Conservation (phyloP, 2,888 invertebrate genomes). For the Nycteola revayana region DNA sequence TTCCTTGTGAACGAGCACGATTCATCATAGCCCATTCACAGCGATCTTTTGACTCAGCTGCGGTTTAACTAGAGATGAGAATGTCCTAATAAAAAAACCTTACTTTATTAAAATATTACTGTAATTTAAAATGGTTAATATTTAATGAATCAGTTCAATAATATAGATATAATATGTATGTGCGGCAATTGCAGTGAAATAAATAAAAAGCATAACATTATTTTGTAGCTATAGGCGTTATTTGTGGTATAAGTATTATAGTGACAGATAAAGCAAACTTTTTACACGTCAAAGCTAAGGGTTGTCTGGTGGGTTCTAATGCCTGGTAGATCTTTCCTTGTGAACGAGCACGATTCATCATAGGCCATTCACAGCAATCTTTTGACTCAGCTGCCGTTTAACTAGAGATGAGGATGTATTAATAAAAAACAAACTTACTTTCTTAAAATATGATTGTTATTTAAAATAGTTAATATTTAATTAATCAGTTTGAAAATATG, state of each 20-base stretch:
- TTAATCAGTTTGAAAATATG: neutral
- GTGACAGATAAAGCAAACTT: conserved; percentile 8
- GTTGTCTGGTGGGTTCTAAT: conserved; percentile 43
- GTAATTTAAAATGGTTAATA: neutral
- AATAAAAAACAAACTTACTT: neutral
- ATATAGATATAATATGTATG: neutral
- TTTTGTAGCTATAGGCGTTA: no score
- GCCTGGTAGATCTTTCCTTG: conserved; percentile 59
- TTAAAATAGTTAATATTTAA: neutral
- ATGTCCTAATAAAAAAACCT: neutral
- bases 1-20: conserved; percentile 68
- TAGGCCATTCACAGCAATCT: conserved; percentile 70
- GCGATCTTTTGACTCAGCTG: conserved; percentile 62
- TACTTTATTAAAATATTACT: neutral
- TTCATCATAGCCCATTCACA: conserved; percentile 77
- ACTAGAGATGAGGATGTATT: conserved; percentile 41
- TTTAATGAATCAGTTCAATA: neutral
- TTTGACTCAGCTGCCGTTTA: conserved; percentile 62
- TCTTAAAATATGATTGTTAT: neutral
- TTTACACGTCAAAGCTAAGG: conserved; percentile 38
- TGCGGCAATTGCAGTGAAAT: no score
- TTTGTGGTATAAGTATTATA: no score
- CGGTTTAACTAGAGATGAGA: conserved; percentile 56
- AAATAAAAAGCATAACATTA: no score
- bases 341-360: conserved; percentile 75